Conservation (phyloP, 2,113 vertebrate species). For the Cyanocitta stelleri region DNA sequence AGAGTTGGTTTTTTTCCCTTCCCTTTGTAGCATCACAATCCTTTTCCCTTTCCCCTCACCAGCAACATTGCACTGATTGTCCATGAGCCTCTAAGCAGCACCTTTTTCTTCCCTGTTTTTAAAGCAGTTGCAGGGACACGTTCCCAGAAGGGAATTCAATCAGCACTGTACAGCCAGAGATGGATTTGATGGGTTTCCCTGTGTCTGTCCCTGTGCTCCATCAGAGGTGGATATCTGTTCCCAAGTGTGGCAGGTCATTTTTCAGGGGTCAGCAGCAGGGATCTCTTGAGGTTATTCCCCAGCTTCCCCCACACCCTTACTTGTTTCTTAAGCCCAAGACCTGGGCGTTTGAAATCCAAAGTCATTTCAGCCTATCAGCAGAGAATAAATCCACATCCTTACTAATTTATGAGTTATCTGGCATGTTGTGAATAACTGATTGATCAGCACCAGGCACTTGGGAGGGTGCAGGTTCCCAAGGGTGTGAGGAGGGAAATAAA, state of each 20-base stretch:
- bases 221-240: neutral
- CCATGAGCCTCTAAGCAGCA: neutral
- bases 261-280: neutral
- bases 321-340: neutral
- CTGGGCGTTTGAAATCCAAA: neutral
- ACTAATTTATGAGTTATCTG: neutral
- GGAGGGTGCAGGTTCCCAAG: neutral
- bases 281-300: neutral
- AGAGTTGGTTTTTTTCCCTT: neutral
- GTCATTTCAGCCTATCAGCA: fast-evolving
- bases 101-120: neutral
- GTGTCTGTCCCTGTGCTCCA: neutral
- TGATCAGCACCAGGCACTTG: fast-evolving
- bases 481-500: neutral
- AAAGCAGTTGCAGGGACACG: fast-evolving
- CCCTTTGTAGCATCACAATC: neutral
- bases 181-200: neutral
- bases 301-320: neutral
- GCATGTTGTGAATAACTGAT: neutral
- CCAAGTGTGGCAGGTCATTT: neutral
- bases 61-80: neutral
- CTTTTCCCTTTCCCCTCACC: neutral
- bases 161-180: neutral
- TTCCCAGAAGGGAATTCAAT: neutral
- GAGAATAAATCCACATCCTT: neutral